These are phyloP conservation scores for Pachypanchax playfairii DNA, from an alignment of 2,113 vertebrate genomes.

Conservation along the genomic window DNA sequence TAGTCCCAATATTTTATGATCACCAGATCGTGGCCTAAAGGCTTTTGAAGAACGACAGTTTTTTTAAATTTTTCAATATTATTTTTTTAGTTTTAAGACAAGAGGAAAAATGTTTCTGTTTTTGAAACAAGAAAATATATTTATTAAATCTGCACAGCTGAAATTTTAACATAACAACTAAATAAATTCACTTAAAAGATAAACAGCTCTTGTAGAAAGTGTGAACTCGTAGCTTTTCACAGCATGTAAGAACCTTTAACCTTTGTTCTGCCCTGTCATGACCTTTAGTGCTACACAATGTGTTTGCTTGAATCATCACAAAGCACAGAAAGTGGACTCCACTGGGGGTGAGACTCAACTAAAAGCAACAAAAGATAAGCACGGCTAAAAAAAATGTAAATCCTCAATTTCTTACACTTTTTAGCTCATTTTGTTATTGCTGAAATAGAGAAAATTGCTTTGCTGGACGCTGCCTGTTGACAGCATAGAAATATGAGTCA, in stretches of 20 bases:
- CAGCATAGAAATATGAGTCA: constrained; percentile 19
- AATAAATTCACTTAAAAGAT: not conserved
- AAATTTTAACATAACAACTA: not conserved
- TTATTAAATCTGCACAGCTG: not conserved
- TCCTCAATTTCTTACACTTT: not conserved
- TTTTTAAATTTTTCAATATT: not conserved
- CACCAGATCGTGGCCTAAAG: not conserved
- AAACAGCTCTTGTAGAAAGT: not conserved
- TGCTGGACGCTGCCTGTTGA: not conserved
- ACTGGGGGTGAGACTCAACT: not conserved
- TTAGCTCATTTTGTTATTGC: not conserved
- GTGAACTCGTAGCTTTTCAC: not conserved
- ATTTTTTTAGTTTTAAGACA: too few relatives aligned
- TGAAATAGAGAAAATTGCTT: not conserved
- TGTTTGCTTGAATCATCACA: not conserved
- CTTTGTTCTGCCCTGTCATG: not conserved
- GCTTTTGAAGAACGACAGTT: not conserved
- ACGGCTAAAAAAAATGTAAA: not conserved
- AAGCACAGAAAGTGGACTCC: not conserved
- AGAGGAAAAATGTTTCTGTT: not conserved
- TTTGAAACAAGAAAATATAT: not conserved
- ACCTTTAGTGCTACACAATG: not conserved
- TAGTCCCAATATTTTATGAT: not conserved
- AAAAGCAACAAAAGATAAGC: not conserved
- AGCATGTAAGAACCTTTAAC: not conserved